Conservation (phyloP, 1,140 invertebrate species). For the Kradibia gibbosae region DNA sequence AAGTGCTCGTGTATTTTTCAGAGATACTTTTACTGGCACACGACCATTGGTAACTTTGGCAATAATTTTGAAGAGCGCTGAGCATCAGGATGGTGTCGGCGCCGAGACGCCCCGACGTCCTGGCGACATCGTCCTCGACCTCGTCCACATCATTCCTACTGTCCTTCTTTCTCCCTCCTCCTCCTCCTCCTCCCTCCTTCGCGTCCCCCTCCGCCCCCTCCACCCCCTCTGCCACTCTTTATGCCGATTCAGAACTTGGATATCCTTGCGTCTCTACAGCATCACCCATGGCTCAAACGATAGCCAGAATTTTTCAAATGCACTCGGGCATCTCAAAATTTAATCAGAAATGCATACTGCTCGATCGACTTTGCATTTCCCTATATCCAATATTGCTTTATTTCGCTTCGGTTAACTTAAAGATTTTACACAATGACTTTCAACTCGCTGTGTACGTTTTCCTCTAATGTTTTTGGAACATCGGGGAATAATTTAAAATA, state of each 20-base stretch:
- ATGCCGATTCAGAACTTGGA: no score
- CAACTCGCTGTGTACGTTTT: neutral
- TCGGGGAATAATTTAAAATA: no score
- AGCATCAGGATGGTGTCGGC: neutral
- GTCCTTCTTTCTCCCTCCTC: neutral
- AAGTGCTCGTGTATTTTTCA: constrained; percentile 34
- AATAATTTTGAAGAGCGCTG: constrained; percentile 40
- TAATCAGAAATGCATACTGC: neutral
- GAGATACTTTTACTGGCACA: constrained; percentile 9
- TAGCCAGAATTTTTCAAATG: neutral
- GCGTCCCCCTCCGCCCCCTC: no score
- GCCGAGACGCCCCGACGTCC: constrained; percentile 39
- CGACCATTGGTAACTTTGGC: constrained; percentile 39
- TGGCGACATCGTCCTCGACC: constrained; percentile 27
- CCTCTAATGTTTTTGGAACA: neutral
- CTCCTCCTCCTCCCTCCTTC: neutral
- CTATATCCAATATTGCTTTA: neutral
- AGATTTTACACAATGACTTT: neutral
- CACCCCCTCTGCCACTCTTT: neutral
- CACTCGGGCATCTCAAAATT: neutral
- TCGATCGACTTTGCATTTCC: neutral
- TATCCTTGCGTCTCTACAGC: no score
- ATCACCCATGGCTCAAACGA: neutral
- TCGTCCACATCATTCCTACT: neutral
- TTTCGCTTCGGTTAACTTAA: neutral